Conservation (phyloP, 2,113 vertebrate genomes). For the Leucopsar rothschildi region DNA sequence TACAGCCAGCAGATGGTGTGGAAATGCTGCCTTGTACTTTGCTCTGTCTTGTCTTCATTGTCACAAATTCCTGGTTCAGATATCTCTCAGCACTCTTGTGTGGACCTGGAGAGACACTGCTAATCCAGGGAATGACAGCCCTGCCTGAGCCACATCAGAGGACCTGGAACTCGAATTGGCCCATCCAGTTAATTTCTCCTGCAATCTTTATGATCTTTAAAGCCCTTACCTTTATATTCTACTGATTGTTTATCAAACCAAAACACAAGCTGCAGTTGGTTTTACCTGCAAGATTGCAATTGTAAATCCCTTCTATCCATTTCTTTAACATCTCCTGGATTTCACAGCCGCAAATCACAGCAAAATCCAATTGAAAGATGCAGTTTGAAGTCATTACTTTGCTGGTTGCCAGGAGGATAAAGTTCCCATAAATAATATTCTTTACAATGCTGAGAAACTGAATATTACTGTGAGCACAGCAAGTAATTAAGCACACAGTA, state of each 20-base stretch:
- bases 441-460: constrained; percentile 3
- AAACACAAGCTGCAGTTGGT: neutral
- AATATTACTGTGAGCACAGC: neutral
- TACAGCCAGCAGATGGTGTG: neutral
- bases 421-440: neutral
- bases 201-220: neutral
- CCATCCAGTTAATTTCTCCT: neutral
- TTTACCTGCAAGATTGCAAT: neutral
- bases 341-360: neutral
- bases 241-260: neutral
- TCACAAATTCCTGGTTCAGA: neutral
- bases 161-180: neutral
- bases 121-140: neutral
- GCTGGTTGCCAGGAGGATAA: neutral
- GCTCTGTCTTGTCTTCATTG: neutral
- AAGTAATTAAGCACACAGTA: neutral
- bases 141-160: neutral
- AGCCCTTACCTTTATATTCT: neutral
- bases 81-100: rapidly evolving
- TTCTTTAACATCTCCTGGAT: neutral
- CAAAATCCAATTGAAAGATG: neutral
- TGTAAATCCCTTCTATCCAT: neutral
- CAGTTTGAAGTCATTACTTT: neutral
- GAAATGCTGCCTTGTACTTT: neutral
- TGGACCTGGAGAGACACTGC: neutral